Conservation (phyloP, 2,888 invertebrate genomes). For the Scelioninae gen. 1 region DNA sequence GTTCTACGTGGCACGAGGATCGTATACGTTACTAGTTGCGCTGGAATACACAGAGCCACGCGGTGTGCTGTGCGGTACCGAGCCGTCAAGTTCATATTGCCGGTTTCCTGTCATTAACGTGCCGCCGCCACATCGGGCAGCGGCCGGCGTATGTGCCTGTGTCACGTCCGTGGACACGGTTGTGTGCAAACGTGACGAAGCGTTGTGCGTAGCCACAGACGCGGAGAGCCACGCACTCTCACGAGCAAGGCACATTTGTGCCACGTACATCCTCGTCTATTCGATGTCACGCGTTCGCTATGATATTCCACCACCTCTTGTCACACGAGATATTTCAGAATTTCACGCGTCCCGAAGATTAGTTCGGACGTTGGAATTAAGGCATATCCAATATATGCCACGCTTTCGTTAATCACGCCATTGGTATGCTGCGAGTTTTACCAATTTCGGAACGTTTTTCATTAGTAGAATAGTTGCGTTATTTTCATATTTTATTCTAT, state of each 20-base stretch:
- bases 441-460: too few relatives aligned
- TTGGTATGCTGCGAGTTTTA: not conserved
- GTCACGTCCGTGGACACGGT: slow-evolving; percentile 46
- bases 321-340: slow-evolving; percentile 51
- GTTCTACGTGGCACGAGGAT: slow-evolving; percentile 72
- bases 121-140: slow-evolving; percentile 77
- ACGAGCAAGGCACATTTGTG: slow-evolving; percentile 24
- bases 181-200: slow-evolving; percentile 62
- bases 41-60: slow-evolving; percentile 73
- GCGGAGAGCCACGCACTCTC: slow-evolving; percentile 43
- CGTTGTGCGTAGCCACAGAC: slow-evolving; percentile 65
- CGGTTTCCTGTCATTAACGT: slow-evolving; percentile 84
- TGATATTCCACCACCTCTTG: slow-evolving; percentile 43
- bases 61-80: slow-evolving; percentile 79
- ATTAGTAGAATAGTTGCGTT: too few relatives aligned
- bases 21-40: slow-evolving; percentile 76
- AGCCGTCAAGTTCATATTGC: slow-evolving; percentile 84
- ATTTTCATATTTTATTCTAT: too few relatives aligned
- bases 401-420: slow-evolving; percentile 17
- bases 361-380: slow-evolving; percentile 36
- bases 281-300: slow-evolving; percentile 44
- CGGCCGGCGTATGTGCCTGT: slow-evolving; percentile 61
- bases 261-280: slow-evolving; percentile 49
- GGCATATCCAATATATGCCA: slow-evolving; percentile 15
- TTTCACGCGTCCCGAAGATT: slow-evolving; percentile 40